These are phyloP conservation scores for Hyposmocoma kahamanoa DNA, from an alignment of 1,140 invertebrate genomes.

Conservation along the genomic window DNA sequence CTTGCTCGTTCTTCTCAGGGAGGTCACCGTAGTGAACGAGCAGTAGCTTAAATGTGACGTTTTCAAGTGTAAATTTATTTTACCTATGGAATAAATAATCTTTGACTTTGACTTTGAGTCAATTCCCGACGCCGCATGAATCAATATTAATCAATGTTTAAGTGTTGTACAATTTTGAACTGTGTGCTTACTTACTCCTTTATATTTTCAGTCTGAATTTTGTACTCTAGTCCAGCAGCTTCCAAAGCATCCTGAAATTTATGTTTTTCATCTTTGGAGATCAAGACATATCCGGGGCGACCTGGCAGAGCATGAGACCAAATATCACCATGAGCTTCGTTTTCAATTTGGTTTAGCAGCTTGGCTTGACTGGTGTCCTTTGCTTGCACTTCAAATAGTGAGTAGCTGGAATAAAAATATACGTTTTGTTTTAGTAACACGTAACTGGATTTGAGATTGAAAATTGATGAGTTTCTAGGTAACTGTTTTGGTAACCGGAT, in stretches of 20 bases:
- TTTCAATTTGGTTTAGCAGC: constrained; percentile 22
- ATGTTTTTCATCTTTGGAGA: constrained; percentile 16
- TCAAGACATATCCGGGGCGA: constrained; percentile 27
- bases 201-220: constrained; percentile 30
- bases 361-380: constrained; percentile 19
- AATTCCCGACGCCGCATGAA: too few relatives aligned
- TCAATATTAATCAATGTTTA: too few relatives aligned
- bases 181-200: constrained; percentile 32
- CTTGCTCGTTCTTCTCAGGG: too few relatives aligned
- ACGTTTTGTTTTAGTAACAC: background rate
- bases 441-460: too few relatives aligned
- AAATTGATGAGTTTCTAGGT: too few relatives aligned
- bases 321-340: constrained; percentile 24
- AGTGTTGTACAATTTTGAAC: background rate
- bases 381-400: constrained; percentile 28
- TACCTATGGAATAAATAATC: too few relatives aligned
- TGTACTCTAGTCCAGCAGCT: constrained; percentile 19
- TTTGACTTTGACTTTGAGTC: too few relatives aligned
- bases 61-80: too few relatives aligned
- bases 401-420: constrained; percentile 22
- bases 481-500: too few relatives aligned
- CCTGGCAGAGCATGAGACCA: constrained; percentile 29
- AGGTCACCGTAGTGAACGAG: too few relatives aligned
- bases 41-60: too few relatives aligned
- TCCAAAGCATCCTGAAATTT: constrained; percentile 24